phyloP scores from a whole-genome alignment of 1,140 invertebrate species.

The Tetragnatha versicolor region DNA sequence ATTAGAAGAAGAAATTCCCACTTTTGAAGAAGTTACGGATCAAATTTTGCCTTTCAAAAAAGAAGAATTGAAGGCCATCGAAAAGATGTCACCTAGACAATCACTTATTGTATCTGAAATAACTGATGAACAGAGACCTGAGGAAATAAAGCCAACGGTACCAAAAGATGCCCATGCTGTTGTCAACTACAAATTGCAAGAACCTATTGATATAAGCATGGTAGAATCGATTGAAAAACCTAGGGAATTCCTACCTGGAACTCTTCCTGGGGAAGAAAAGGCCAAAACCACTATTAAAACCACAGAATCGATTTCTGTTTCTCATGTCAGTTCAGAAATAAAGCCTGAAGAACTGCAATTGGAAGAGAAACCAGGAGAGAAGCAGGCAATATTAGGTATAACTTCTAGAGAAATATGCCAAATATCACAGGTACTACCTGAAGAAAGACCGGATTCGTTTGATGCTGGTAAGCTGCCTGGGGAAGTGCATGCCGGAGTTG shows the following conservation, averaged over 20 bases:
- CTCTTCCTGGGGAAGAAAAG: constrained; percentile 44
- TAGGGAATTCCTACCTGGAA: constrained; percentile 47
- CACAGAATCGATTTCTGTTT: constrained; percentile 54
- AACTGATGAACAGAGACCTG: constrained; percentile 39
- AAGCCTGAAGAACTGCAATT: constrained; percentile 34
- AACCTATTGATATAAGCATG: constrained; percentile 40
- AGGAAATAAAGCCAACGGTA: constrained; percentile 32
- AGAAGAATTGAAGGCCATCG: constrained; percentile 23
- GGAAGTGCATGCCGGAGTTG: constrained; percentile 47
- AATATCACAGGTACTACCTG: constrained; percentile 46
- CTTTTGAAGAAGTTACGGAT: constrained; percentile 3
- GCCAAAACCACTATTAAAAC: constrained; percentile 45
- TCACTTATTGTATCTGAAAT: constrained; percentile 53
- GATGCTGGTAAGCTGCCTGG: constrained; percentile 51
- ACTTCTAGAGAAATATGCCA: constrained; percentile 50
- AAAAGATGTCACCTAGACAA: constrained; percentile 48
- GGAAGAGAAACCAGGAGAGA: constrained; percentile 34
- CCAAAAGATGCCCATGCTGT: constrained; percentile 44
- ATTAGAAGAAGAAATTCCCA: constrained; percentile 20
- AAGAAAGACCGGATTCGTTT: constrained; percentile 50
- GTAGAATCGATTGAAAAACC: constrained; percentile 52
- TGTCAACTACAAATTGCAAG: constrained; percentile 33
- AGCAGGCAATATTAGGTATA: constrained; percentile 39
- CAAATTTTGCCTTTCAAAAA: constrained; percentile 10
- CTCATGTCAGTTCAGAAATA: constrained; percentile 50